A percentile compares a stretch with the other conserved stretches of the same genome.
phyloP scores from a whole-genome alignment of 1,140 invertebrate species.

The Neodiprion pinetum region DNA sequence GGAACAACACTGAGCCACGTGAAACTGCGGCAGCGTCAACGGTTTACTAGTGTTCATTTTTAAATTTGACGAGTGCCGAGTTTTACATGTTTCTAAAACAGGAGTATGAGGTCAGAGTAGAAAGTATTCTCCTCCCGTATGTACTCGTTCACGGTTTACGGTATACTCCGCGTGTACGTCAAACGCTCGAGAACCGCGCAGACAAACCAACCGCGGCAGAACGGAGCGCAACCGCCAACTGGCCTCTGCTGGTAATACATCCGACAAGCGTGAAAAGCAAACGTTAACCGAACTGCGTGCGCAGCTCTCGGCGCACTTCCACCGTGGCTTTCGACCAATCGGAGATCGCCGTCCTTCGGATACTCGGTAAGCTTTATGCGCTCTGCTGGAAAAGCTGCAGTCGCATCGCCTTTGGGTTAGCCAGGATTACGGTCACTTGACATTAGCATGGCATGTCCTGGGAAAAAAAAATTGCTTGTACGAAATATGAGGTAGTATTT shows the following conservation, averaged over 20 bases:
- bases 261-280: constrained; percentile 1
- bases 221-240: constrained; percentile 1
- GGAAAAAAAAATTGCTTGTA: too few species aligned
- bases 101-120: constrained; percentile 45
- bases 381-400: too few species aligned
- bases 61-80: not conserved
- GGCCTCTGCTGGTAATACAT: not conserved
- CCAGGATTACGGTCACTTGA: too few species aligned
- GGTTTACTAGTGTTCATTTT: not conserved
- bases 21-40: not conserved
- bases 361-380: too few species aligned
- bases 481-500: too few species aligned
- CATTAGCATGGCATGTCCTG: too few species aligned
- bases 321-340: not conserved
- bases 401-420: too few species aligned
- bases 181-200: not conserved
- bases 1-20: too few species aligned
- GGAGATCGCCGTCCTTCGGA: not conserved
- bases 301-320: not conserved
- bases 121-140: constrained; percentile 38
- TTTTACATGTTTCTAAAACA: not conserved
- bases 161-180: not conserved
- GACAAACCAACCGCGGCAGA: not conserved
- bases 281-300: constrained; percentile 4
- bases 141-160: not conserved